Percentiles rank a stretch among this genome's conserved stretches.
Evolutionary conservation across 1,140 invertebrate genomes (phyloP).

Genomic region (Brachystomella parvula): DNA sequence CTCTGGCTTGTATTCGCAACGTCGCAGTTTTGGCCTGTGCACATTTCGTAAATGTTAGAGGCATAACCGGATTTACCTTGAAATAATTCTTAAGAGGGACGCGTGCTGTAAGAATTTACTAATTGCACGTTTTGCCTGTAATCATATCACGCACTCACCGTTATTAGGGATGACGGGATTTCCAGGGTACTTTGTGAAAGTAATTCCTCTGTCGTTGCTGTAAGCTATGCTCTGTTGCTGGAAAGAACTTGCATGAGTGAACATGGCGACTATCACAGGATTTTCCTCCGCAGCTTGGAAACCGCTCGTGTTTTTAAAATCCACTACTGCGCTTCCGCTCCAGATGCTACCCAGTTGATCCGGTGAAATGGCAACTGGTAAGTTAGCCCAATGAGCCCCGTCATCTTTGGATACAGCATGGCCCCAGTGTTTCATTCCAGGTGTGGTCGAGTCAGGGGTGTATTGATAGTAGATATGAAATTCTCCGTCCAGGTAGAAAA

Average conservation of each 20-base stretch:
- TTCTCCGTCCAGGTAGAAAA: conserved; percentile 30
- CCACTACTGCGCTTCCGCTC: conserved; percentile 30
- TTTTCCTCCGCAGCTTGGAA: conserved; percentile 5
- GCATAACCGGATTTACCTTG: no score
- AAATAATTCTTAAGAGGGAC: no score
- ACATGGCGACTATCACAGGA: conserved; percentile 25
- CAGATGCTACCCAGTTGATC: conserved; percentile 28
- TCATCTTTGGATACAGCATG: conserved; percentile 25
- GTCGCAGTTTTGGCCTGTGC: no score
- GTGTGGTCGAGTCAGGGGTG: conserved; percentile 4
- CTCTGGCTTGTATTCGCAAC: no score
- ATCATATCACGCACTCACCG: no score
- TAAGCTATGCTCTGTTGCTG: conserved; percentile 29
- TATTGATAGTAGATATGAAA: conserved; percentile 25
- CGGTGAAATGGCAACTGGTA: conserved; percentile 25
- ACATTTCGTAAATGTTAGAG: no score
- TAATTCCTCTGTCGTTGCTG: conserved; percentile 20
- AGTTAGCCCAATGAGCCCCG: conserved; percentile 24
- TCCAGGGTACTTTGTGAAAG: conserved; percentile 17
- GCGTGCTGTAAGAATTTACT: no score
- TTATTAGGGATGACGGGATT: conserved; percentile 31
- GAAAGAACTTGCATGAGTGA: conserved; percentile 17
- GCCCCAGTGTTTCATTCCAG: conserved; percentile 34
- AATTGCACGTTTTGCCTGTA: no score
- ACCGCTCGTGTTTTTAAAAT: conserved; percentile 22